Percentiles rank a stretch among this genome's conserved stretches.
Evolutionary conservation across 2,888 invertebrate species (phyloP).

Genomic region (Laspeyria flexula): DNA sequence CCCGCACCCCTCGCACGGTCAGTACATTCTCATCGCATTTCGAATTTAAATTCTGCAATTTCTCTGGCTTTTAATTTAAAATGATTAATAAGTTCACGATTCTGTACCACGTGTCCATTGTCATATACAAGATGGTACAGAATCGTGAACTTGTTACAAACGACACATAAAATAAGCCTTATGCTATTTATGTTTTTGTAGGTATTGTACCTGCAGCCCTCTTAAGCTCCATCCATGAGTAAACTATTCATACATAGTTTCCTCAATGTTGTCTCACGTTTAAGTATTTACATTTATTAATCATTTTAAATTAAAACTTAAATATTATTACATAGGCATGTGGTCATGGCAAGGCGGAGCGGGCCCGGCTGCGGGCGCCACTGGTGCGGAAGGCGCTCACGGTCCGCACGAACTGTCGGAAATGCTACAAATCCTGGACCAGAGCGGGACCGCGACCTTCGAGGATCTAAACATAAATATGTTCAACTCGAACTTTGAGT

Average conservation of each 20-base stretch:
- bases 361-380: slow-evolving; percentile 55
- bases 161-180: no score
- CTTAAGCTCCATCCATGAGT: no score
- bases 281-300: not conserved
- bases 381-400: slow-evolving; percentile 67
- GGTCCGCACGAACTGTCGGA: slow-evolving; percentile 93
- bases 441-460: slow-evolving; percentile 92
- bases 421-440: slow-evolving; percentile 97
- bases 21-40: not conserved
- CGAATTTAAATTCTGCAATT: not conserved
- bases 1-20: slow-evolving; percentile 65
- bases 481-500: slow-evolving; percentile 91
- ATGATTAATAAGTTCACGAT: no score
- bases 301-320: no score
- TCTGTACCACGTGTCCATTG: no score
- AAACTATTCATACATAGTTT: no score
- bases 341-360: slow-evolving; percentile 91
- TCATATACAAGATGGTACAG: no score
- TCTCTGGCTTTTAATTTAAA: no score
- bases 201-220: no score
- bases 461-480: slow-evolving; percentile 95
- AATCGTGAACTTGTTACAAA: no score
- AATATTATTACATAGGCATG: slow-evolving; percentile 83
- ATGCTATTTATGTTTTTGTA: no score
- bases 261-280: no score